A percentile compares a stretch with the other conserved stretches of the same genome.
Conservation (phyloP, 1,140 invertebrate species). For the Thaumetopoea pityocampa region DNA sequence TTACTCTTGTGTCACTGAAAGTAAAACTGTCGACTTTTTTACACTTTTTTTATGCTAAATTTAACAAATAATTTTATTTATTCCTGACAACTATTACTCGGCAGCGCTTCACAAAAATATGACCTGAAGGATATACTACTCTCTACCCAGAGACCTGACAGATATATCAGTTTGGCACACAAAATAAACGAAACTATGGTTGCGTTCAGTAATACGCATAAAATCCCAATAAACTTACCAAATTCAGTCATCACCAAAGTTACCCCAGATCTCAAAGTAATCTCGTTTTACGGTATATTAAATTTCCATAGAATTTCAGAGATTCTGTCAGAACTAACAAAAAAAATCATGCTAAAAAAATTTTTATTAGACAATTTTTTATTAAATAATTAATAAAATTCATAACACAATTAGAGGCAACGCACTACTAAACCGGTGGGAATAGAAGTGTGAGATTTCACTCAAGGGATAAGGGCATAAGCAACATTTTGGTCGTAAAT, state of each 20-base stretch:
- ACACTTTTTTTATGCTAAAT: neutral
- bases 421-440: too few relatives aligned
- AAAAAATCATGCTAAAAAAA: too few relatives aligned
- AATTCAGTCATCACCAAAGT: neutral
- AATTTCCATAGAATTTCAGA: neutral
- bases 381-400: too few relatives aligned
- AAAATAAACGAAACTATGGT: neutral
- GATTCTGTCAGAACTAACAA: too few relatives aligned
- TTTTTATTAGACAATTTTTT: too few relatives aligned
- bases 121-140: too few relatives aligned
- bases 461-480: too few relatives aligned
- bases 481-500: too few relatives aligned
- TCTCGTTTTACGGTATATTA: constrained; percentile 2
- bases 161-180: neutral
- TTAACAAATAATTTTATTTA: constrained; percentile 1
- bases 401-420: too few relatives aligned
- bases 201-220: constrained; percentile 2
- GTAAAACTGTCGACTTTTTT: neutral
- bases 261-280: constrained; percentile 1
- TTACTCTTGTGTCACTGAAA: neutral
- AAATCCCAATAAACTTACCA: constrained; percentile 1
- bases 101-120: neutral
- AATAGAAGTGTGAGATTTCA: too few relatives aligned
- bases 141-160: too few relatives aligned
- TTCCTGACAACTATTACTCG: neutral